Percentiles rank a stretch among this genome's conserved stretches.
Conservation (phyloP, 1,140 invertebrate genomes). For the Scylla paramamosain region DNA sequence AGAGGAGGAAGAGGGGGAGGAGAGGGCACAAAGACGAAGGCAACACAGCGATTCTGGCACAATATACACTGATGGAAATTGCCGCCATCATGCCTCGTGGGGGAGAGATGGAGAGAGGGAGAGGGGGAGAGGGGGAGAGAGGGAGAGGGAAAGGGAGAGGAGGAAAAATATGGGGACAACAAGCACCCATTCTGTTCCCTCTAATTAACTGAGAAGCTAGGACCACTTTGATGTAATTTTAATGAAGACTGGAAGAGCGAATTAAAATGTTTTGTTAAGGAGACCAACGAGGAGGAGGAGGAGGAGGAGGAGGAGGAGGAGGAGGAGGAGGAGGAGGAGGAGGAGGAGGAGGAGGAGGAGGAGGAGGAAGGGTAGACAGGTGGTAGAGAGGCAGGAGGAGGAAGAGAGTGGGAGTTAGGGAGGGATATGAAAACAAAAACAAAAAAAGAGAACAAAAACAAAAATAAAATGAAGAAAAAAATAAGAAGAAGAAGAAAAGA, state of each 20-base stretch:
- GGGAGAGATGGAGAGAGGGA: background rate
- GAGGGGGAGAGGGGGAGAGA: background rate
- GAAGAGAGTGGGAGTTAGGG: background rate
- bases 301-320: background rate
- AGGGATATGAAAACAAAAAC: conserved; percentile 31
- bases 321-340: background rate
- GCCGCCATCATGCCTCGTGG: no score
- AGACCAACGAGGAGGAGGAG: conserved; percentile 8
- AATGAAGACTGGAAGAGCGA: background rate
- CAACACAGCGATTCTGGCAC: no score
- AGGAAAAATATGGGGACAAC: background rate
- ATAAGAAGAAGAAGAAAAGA: background rate
- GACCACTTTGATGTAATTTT: background rate
- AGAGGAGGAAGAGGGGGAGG: no score
- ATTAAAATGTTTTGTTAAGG: conserved; percentile 45
- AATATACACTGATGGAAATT: no score
- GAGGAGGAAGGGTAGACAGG: background rate
- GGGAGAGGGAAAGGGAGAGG: background rate
- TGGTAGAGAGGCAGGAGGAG: background rate
- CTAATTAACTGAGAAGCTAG: background rate
- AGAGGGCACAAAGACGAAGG: no score
- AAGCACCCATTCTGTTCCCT: conserved; percentile 35
- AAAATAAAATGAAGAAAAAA: background rate
- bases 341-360: background rate
- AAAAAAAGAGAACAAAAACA: background rate